phyloP scores from a whole-genome alignment of 2,888 invertebrate species.

The Rugalucina vietnamica region DNA sequence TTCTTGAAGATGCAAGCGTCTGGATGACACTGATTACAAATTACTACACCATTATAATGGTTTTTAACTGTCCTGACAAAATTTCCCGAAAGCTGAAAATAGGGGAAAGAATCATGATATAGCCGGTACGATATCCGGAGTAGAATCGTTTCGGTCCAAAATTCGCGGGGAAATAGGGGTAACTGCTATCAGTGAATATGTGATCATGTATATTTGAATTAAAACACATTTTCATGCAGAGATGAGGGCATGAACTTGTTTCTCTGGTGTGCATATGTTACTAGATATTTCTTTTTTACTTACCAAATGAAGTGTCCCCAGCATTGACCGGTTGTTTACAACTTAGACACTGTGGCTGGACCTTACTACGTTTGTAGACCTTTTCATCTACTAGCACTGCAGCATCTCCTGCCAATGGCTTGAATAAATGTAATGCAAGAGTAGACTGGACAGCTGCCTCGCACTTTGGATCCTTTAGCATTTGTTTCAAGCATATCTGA shows the following conservation, averaged over 20 bases:
- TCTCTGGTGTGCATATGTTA: too few relatives aligned
- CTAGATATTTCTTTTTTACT: too few relatives aligned
- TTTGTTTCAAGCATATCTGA: not conserved
- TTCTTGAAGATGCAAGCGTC: too few relatives aligned
- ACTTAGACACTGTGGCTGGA: not conserved
- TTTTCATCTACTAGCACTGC: not conserved
- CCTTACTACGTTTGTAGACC: not conserved
- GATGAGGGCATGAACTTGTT: too few relatives aligned
- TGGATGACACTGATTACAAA: too few relatives aligned
- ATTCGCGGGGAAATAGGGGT: not conserved
- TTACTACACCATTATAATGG: too few relatives aligned
- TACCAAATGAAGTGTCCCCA: not conserved
- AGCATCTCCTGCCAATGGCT: not conserved
- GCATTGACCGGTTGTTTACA: not conserved
- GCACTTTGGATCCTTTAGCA: not conserved
- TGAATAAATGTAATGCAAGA: not conserved
- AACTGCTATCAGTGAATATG: constrained; percentile 1
- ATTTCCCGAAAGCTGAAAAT: too few relatives aligned
- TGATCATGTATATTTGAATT: not conserved
- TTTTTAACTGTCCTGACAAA: too few relatives aligned
- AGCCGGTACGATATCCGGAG: too few relatives aligned
- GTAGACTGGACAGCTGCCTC: not conserved
- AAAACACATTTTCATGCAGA: not conserved
- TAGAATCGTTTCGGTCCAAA: not conserved
- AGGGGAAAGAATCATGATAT: too few relatives aligned